These are phyloP conservation scores for Chloroceryle amazona DNA, from an alignment of 2,797 vertebrate genomes.

Conservation along the genomic window DNA sequence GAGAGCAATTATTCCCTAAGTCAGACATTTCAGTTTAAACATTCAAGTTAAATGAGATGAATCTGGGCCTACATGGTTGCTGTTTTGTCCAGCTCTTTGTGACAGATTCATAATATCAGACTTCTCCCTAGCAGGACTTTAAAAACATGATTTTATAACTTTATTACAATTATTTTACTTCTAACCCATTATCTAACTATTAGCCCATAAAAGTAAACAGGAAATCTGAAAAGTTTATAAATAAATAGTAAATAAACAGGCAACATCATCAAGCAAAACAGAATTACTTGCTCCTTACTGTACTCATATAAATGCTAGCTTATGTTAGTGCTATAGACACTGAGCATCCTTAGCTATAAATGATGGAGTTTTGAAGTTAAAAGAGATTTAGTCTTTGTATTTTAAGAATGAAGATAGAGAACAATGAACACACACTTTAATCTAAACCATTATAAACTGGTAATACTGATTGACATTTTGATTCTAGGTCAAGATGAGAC, in stretches of 20 bases:
- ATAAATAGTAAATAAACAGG: not conserved
- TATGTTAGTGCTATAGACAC: not conserved
- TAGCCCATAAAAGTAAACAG: not conserved
- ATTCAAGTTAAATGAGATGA: not conserved
- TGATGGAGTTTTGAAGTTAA: not conserved
- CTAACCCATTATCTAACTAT: not conserved
- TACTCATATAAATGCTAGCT: not conserved
- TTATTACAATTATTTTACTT: not conserved
- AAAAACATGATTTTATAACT: not conserved
- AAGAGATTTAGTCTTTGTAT: not conserved
- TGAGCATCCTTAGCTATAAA: not conserved
- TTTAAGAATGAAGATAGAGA: not conserved
- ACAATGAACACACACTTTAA: not conserved
- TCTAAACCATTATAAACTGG: not conserved
- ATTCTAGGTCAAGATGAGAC: not conserved
- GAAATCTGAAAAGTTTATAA: not conserved
- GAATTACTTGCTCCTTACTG: not conserved
- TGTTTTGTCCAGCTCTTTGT: not conserved
- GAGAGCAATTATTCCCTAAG: not conserved
- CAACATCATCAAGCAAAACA: not conserved
- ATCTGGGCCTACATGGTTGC: not conserved
- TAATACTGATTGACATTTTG: not conserved
- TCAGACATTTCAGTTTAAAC: not conserved
- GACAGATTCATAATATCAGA: not conserved
- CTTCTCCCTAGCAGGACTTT: not conserved